Percentiles rank a stretch among this genome's conserved stretches.
Evolutionary conservation across 2,113 vertebrate genomes (phyloP).

Genomic region (Mormoops blainvillei): DNA sequence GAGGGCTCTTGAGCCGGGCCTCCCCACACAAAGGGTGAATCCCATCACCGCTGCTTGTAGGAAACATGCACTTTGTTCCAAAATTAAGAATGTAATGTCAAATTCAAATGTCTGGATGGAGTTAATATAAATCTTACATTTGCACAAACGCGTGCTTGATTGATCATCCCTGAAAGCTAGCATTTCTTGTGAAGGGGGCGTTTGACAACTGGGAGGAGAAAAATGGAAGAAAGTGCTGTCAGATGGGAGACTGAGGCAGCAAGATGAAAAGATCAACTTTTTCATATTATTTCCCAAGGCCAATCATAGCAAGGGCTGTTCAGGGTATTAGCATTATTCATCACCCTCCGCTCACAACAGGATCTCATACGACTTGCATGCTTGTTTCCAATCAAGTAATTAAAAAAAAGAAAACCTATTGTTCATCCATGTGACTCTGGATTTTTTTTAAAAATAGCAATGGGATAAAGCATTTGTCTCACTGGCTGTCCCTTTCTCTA

Average conservation of each 20-base stretch:
- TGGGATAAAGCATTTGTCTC: neutral
- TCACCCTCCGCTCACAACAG: fast-evolving
- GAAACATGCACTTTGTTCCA: neutral
- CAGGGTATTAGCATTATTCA: fast-evolving
- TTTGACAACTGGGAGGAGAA: neutral
- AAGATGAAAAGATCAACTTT: neutral
- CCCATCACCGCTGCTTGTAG: neutral
- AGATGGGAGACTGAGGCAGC: neutral
- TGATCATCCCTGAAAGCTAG: neutral
- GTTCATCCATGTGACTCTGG: neutral
- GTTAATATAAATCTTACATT: neutral
- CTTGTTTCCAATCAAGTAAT: neutral
- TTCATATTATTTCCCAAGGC: neutral
- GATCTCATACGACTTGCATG: neutral
- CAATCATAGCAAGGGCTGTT: neutral
- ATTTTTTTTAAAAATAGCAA: neutral
- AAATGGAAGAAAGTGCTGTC: fast-evolving
- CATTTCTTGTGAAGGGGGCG: neutral
- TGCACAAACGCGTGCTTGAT: neutral
- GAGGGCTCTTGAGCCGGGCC: too few species aligned
- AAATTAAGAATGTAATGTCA: neutral
- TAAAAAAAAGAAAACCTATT: neutral
- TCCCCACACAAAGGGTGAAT: neutral
- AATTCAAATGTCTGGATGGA: neutral
- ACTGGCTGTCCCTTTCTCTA: neutral